Conservation (phyloP, 2,888 invertebrate genomes). For the Caenorhabditis japonica region DNA sequence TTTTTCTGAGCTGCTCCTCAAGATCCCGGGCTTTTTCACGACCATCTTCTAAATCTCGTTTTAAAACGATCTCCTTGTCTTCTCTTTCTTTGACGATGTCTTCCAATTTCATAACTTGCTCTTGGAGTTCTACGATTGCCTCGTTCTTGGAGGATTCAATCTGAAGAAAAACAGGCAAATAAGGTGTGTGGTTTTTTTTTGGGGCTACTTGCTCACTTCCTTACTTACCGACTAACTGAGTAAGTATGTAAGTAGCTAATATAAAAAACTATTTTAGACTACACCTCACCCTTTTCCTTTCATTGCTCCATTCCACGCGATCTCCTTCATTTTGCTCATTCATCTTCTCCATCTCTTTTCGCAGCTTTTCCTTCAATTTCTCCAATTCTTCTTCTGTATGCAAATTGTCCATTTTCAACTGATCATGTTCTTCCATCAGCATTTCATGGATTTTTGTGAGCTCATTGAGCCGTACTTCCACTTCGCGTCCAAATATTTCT, state of each 20-base stretch:
- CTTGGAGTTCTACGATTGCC: slow-evolving; percentile 43
- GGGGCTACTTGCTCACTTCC: too few species aligned
- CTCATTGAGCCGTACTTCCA: slow-evolving; percentile 53
- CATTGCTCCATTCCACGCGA: slow-evolving; percentile 33
- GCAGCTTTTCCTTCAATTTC: slow-evolving; percentile 33
- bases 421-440: slow-evolving; percentile 55
- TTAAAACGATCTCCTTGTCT: slow-evolving; percentile 39
- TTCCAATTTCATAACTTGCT: slow-evolving; percentile 42
- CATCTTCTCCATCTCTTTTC: slow-evolving; percentile 44
- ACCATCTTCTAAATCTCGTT: slow-evolving; percentile 40
- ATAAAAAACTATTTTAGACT: too few species aligned
- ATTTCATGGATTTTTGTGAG: slow-evolving; percentile 55
- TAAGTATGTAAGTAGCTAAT: too few species aligned
- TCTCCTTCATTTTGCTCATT: slow-evolving; percentile 50
- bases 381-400: slow-evolving; percentile 34
- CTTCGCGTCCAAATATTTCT: slow-evolving; percentile 29
- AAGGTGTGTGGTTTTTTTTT: slow-evolving; percentile 4
- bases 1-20: slow-evolving; percentile 31
- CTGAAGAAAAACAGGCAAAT: slow-evolving; percentile 26
- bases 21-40: slow-evolving; percentile 19
- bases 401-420: slow-evolving; percentile 43
- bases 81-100: slow-evolving; percentile 49
- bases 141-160: slow-evolving; percentile 43
- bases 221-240: too few species aligned
- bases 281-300: slow-evolving; percentile 24